Evolutionary conservation across 1,140 invertebrate species (phyloP), one percentile per base, ranked within the genome.

Genomic region (Drosophila saltans): DNA sequence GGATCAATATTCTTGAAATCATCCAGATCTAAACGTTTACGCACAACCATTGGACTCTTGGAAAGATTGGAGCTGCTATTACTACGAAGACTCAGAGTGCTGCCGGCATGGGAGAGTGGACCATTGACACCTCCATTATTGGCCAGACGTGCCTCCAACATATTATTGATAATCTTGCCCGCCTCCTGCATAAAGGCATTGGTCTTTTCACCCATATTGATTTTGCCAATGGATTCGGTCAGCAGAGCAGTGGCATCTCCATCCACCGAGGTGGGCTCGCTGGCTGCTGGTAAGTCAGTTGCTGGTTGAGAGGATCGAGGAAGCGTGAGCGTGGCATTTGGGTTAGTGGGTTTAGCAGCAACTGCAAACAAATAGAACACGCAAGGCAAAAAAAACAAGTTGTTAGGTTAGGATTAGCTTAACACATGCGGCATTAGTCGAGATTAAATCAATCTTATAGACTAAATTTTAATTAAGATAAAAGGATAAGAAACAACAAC

Each of bases 151-250:
- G 88, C 78, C 66, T 92, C 91, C 45, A 92, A 43, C 91, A 92
- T 92, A 41, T 81, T 91, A 28, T 89, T 88, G 9, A 92, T 91
- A 28, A 92, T 91, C 59, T 92, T 92, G 11, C 91, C 82, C 0
- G 91, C 90, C 28, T 92, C 90, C 41, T 89, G 70, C 79, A 90
- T 90, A n/a, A 92, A 91, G 16, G 89, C 90, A 6, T 90, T 75
- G n/a, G 83, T 91, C n/a, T 92, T 89, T n/a, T 84, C 72, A 26
- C 88, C 84, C 75, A 91, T 91, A 33, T 90, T 75, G n/a, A 92
- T 86, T 60, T 70, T 75, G 33, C 85, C 78, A 43, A 92, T 62
- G 11, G 91, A 91, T 5, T 90, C 79, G 36, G 86, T 72, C 9
- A 92, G 43, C 81, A 92, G 76, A 3, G 82, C 76, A 0, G 90